Percentiles rank a stretch among this genome's conserved stretches.
These are phyloP conservation scores for Drosophila bocki DNA, from an alignment of 1,140 invertebrate genomes.

Conservation along the genomic window DNA sequence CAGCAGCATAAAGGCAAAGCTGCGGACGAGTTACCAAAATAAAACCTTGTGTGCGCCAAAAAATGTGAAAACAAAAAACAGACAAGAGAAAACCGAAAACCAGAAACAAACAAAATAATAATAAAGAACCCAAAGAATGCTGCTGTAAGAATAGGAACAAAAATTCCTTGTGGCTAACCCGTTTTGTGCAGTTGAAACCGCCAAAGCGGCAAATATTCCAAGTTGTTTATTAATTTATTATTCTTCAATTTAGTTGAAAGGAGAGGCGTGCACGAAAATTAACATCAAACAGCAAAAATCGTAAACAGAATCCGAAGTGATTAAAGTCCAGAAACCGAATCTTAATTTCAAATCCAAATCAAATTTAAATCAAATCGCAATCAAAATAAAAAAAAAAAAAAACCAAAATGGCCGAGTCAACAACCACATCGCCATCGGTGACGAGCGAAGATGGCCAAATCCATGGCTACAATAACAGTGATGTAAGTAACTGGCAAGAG, in stretches of 20 bases:
- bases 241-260: conserved; percentile 53
- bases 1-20: conserved; percentile 29
- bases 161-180: conserved; percentile 42
- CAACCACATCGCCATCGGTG: conserved; percentile 59
- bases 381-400: conserved; percentile 16
- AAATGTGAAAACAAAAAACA: conserved; percentile 19
- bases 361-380: conserved; percentile 42
- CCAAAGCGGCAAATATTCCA: conserved; percentile 2
- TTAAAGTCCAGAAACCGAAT: conserved; percentile 21
- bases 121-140: conserved; percentile 15
- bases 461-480: conserved; percentile 77
- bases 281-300: conserved; percentile 49
- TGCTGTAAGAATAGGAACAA: conserved; percentile 26
- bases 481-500: conserved; percentile 64
- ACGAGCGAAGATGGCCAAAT: conserved; percentile 76
- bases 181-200: conserved; percentile 62
- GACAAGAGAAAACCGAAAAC: conserved; percentile 5
- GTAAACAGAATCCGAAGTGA: conserved; percentile 34
- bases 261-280: conserved; percentile 63
- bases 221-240: conserved; percentile 32
- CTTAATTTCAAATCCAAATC: conserved; percentile 27
- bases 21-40: conserved; percentile 40
- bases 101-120: conserved; percentile 24
- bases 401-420: conserved; percentile 73
- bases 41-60: conserved; percentile 44